A percentile compares a stretch with the other conserved stretches of the same genome.
phyloP scores from a whole-genome alignment of 2,888 invertebrate species.

The Tribolium freemani region DNA sequence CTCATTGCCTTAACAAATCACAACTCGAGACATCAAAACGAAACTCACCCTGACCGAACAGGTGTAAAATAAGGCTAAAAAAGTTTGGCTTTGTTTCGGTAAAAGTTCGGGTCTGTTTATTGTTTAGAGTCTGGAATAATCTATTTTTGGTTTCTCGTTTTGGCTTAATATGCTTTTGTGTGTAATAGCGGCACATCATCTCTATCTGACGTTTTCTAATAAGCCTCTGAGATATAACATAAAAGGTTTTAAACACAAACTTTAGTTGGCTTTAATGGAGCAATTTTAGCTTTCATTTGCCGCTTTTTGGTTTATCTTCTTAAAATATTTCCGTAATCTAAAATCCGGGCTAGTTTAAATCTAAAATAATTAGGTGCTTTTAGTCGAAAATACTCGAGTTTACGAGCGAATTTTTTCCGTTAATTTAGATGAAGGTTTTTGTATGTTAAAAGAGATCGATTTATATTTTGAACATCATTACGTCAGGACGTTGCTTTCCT shows the following conservation, averaged over 20 bases:
- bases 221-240: slow-evolving; percentile 18
- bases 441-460: slow-evolving; percentile 2
- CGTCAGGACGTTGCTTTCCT: slow-evolving; percentile 1
- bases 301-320: slow-evolving; percentile 31
- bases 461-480: slow-evolving; percentile 23
- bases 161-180: slow-evolving; percentile 15
- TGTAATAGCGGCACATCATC: slow-evolving; percentile 18
- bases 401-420: not conserved
- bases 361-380: slow-evolving; percentile 33
- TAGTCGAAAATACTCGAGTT: not conserved
- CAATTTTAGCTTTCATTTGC: slow-evolving; percentile 36
- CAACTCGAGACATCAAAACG: not conserved
- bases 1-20: not conserved
- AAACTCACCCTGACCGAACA: no score
- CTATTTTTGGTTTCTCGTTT: slow-evolving; percentile 10
- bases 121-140: not conserved
- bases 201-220: slow-evolving; percentile 29
- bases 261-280: slow-evolving; percentile 29
- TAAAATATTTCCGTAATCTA: slow-evolving; percentile 35
- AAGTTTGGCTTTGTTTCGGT: no score
- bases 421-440: not conserved
- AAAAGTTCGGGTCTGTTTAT: not conserved
- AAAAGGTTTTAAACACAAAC: slow-evolving; percentile 34
- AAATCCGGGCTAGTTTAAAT: slow-evolving; percentile 21
- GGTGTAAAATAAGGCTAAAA: no score